Evolutionary conservation across 2,888 invertebrate species (phyloP).

Genomic region (Lasioglossum figueresi): DNA sequence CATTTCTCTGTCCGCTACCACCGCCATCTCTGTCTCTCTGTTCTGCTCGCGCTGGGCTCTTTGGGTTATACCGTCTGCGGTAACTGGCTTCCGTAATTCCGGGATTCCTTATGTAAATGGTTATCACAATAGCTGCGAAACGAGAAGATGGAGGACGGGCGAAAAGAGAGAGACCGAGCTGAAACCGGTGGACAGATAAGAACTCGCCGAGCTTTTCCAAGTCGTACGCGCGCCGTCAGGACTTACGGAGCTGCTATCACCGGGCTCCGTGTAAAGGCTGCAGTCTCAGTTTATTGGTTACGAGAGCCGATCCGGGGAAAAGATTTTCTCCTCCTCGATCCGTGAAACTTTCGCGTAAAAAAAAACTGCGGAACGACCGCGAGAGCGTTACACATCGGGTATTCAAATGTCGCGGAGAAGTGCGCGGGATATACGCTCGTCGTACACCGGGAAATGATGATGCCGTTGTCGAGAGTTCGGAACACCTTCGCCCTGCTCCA

Average conservation of each 20-base stretch:
- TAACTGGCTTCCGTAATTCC: conserved; percentile 72
- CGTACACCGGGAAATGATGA: background rate
- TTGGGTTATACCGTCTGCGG: conserved; percentile 62
- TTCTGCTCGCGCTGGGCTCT: background rate
- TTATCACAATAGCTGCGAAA: conserved; percentile 79
- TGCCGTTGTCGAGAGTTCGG: background rate
- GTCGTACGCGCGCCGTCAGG: conserved; percentile 65
- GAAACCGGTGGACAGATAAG: conserved; percentile 70
- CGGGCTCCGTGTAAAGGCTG: conserved; percentile 72
- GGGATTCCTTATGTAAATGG: conserved; percentile 79
- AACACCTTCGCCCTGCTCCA: background rate
- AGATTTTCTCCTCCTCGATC: conserved; percentile 59
- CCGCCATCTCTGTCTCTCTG: background rate
- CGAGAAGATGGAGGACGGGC: conserved; percentile 38
- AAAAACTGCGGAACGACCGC: background rate
- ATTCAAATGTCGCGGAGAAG: background rate
- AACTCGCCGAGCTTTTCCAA: conserved; percentile 71
- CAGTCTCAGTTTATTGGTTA: conserved; percentile 76
- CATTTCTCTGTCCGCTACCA: conserved; percentile 24
- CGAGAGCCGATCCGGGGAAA: conserved; percentile 58
- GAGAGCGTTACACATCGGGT: background rate
- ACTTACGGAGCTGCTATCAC: conserved; percentile 71
- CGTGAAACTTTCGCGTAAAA: conserved; percentile 30
- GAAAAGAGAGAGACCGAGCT: conserved; percentile 38
- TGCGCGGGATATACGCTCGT: background rate